These are phyloP conservation scores for Zophobas atratus DNA, from an alignment of 1,140 invertebrate species.

Conservation along the genomic window DNA sequence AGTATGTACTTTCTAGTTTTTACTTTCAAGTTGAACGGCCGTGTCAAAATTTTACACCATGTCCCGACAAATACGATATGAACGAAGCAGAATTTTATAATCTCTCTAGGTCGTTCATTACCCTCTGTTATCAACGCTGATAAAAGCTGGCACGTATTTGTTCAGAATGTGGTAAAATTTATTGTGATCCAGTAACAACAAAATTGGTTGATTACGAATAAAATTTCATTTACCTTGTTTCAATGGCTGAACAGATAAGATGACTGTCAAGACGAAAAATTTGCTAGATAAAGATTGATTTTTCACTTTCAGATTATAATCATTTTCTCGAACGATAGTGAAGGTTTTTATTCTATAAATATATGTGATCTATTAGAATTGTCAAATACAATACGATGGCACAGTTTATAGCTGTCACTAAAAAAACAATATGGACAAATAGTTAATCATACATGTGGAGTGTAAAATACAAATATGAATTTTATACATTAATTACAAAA, in stretches of 20 bases:
- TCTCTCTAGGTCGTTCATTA: conserved; percentile 41
- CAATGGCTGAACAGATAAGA: not conserved
- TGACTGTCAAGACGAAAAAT: no score
- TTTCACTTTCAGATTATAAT: no score
- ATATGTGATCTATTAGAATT: no score
- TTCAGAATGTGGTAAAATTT: conserved; percentile 30
- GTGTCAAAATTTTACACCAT: conserved; percentile 27
- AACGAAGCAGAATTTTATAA: conserved; percentile 20
- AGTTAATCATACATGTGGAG: no score
- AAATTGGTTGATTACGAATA: conserved; percentile 26
- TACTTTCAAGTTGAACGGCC: conserved; percentile 13
- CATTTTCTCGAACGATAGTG: no score
- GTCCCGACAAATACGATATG: conserved; percentile 9
- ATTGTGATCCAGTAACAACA: conserved; percentile 29
- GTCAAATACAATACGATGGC: no score
- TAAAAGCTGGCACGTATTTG: conserved; percentile 33
- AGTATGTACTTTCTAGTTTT: not conserved
- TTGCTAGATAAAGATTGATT: no score
- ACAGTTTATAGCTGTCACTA: no score
- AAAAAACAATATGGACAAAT: no score
- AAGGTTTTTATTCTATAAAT: no score
- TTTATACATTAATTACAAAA: no score
- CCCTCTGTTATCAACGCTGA: conserved; percentile 37
- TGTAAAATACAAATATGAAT: no score
- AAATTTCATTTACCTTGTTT: conserved; percentile 20